Base-by-base conservation (phyloP, 2,888 invertebrate species). In the Drosophila melanosoma region DNA sequence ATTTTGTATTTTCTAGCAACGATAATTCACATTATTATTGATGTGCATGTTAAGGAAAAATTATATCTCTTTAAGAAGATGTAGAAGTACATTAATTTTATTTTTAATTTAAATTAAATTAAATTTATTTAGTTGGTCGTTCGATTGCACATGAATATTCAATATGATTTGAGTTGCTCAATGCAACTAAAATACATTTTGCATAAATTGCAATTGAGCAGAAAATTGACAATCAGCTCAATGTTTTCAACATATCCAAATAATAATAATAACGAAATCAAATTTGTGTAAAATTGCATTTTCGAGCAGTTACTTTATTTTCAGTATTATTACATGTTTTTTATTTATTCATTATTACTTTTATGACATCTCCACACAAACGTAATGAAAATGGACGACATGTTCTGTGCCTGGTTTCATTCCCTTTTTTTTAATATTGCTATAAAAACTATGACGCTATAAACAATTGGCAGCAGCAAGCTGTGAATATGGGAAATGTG, bases 201-300 rank as follows among this genome's bases (percentile, higher is more conserved):
- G 23, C 51, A 29, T 35, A 40, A 40, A 63, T 15, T 26, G 11
- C 15, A 26, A 35, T 17, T 51, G 33, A 3, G 49, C n/a, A 15
- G 20, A 20, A 15, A n/a, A 42, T 35, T 32, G 6, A 11, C 12
- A 29, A 3, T 29, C 12, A 4, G 4, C 8, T 29, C 2, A 5
- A 10, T 10, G 12, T 33, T 20, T 32, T 23, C 4, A 15, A 15
- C 3, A 3, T 29, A 45, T n/a, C 23, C n/a, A 11, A 45, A 38
- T 29, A 40, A 32, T 65, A 53, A 63, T 63, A 66, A 53, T 52
- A 42, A 57, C 40, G 29, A 56, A 59, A 53, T 64, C 63, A 76
- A 79, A 77, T 70, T 79, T 58, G 58, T 66, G 86, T 77, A 65
- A 75, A 82, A 87, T 80, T 81, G 68, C 62, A 64, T 64, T 81